These are phyloP conservation scores for Acrocephalus scirpaceus DNA, from an alignment of 2,797 vertebrate genomes.

Conservation along the genomic window DNA sequence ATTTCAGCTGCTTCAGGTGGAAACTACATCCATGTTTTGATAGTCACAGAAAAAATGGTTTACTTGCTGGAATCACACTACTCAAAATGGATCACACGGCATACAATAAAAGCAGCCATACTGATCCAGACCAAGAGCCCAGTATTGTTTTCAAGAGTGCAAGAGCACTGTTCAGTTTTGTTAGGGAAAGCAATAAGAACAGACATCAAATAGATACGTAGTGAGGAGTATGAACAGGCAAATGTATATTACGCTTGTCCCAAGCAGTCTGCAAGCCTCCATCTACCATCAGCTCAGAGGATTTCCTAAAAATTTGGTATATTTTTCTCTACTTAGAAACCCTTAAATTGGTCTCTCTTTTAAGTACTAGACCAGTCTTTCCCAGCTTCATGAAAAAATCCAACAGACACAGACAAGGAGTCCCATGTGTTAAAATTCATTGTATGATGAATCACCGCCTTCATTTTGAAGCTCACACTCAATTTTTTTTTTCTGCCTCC, in stretches of 20 bases:
- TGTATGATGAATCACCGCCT: neutral
- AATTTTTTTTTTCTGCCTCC: neutral
- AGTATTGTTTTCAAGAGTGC: neutral
- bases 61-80: neutral
- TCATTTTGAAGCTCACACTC: neutral
- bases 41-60: neutral
- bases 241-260: rapidly evolving
- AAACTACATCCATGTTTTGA: neutral
- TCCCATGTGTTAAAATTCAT: neutral
- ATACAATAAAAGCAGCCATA: neutral
- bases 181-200: neutral
- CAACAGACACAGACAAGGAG: neutral
- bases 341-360: neutral
- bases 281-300: neutral
- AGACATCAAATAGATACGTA: neutral
- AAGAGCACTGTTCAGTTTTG: neutral
- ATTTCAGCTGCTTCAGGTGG: neutral
- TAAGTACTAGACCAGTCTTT: neutral
- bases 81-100: neutral
- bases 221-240: rapidly evolving
- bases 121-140: neutral
- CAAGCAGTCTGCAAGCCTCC: neutral
- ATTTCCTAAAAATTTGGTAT: neutral
- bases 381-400: neutral
- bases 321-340: neutral